Evolutionary conservation across 1,140 invertebrate species (phyloP).

Genomic region (Pogonomyrmex barbatus): DNA sequence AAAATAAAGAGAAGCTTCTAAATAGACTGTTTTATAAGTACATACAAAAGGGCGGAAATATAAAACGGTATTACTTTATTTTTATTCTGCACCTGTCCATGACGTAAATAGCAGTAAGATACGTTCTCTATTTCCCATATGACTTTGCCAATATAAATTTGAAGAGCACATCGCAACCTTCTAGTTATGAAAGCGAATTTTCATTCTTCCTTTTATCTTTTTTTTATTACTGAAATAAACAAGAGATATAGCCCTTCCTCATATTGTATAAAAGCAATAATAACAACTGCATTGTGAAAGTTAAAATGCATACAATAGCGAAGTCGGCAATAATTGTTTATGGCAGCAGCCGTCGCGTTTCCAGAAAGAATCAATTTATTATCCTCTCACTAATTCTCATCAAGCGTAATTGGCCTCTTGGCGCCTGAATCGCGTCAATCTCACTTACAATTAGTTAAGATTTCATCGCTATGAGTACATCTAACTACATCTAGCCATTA

Average conservation of each 20-base stretch:
- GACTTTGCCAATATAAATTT: background rate
- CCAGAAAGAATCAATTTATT: slow-evolving; percentile 68
- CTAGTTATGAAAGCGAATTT: slow-evolving; percentile 1
- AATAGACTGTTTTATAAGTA: slow-evolving; percentile 4
- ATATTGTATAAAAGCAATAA: background rate
- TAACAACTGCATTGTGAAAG: background rate
- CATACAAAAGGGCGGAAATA: background rate
- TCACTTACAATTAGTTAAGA: slow-evolving; percentile 72
- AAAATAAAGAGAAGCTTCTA: slow-evolving; percentile 14
- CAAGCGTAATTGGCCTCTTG: slow-evolving; percentile 56
- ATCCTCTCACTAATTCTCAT: slow-evolving; percentile 21
- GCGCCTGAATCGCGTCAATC: slow-evolving; percentile 65
- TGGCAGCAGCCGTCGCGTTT: slow-evolving; percentile 7
- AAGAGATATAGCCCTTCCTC: background rate
- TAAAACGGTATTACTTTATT: slow-evolving; percentile 7
- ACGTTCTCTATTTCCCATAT: background rate
- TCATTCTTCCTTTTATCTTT: background rate
- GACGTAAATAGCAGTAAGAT: slow-evolving; percentile 35
- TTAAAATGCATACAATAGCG: background rate
- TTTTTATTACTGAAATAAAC: background rate
- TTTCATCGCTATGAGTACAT: slow-evolving; percentile 15
- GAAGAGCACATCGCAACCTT: slow-evolving; percentile 26
- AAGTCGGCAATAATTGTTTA: slow-evolving; percentile 19
- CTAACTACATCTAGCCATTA: slow-evolving; percentile 44
- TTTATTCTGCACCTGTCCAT: slow-evolving; percentile 13